Evolutionary conservation across 2,888 invertebrate species (phyloP), one percentile per base, ranked within the genome.

Genomic region (Drosophila limbata): DNA sequence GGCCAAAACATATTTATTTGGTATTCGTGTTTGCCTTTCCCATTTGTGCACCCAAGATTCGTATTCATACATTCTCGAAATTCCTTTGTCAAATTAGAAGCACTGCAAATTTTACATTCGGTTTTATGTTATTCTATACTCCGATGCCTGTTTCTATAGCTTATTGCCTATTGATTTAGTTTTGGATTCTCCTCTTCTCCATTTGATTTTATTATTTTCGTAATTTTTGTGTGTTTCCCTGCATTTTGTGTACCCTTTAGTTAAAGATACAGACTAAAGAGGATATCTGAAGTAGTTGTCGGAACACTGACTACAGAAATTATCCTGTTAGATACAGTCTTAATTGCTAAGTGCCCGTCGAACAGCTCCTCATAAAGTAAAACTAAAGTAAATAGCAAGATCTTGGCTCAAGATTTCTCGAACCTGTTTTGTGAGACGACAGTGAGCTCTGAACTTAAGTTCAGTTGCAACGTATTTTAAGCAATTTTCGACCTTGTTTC

Each of bases 1-100:
- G 77, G 88, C 81, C 78, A 82, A 85, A 85, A 85, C 83, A 87
- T 85, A 85, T 85, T 85, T 88, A 79, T 85, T 85, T 84, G 87
- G 70, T 77, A 77, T 81, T 69, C 74, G 52, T 81, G 64, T 64
- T 69, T 64, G 57, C 48, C 31, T 65, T 56, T 48, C 33, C 19
- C 35, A 21, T 59, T 39, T 48, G 53, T 65, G 59, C 19, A 4
- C 35, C 6, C 8, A 50, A 50, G 35, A 50, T 51, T 50, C 25
- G 52, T 15, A 40, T 17, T 56, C 42, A 21, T 17, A 31, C 42
- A 44, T 40, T 13, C 45, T 37, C 45, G 37, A 45, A 48, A 59
- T 59, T 59, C 48, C 48, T 37, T 53, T 33, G 69, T 61, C 63
- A 63, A 73, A 75, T 75, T 71, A 75, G 66, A 75, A 74, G 65